These are phyloP conservation scores for Scolopax bukidnonensis DNA, from an alignment of 2,797 vertebrate species.

Conservation along the genomic window DNA sequence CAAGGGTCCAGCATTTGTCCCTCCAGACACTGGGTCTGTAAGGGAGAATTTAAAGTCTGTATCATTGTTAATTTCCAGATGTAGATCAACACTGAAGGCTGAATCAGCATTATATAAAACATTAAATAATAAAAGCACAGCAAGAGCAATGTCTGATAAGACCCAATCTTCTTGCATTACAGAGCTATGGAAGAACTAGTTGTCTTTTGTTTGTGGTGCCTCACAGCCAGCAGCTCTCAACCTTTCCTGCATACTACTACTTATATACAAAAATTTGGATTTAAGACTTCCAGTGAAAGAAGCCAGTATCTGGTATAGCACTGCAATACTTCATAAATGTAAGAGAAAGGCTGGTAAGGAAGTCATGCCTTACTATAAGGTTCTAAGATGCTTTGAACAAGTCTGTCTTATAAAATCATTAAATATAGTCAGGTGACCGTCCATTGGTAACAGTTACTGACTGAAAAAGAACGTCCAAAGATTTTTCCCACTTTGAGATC, in stretches of 20 bases:
- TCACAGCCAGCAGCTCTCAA: neutral
- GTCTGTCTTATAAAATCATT: neutral
- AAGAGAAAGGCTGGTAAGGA: neutral
- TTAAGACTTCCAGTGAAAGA: neutral
- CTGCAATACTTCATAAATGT: neutral
- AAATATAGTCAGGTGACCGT: neutral
- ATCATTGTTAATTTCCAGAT: neutral
- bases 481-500: neutral
- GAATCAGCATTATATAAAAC: neutral
- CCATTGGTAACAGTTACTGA: neutral
- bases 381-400: neutral
- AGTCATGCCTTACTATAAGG: neutral
- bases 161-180: neutral
- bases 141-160: neutral
- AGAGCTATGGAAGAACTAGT: neutral
- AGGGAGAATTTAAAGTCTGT: neutral
- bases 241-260: neutral
- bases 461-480: neutral
- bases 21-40: neutral
- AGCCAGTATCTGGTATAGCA: neutral
- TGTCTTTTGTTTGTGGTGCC: neutral
- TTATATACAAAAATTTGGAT: neutral
- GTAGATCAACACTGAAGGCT: neutral
- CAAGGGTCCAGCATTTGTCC: neutral
- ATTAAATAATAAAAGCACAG: neutral